phyloP scores from a whole-genome alignment of 2,797 vertebrate species.

The Sebastes oblongus region DNA sequence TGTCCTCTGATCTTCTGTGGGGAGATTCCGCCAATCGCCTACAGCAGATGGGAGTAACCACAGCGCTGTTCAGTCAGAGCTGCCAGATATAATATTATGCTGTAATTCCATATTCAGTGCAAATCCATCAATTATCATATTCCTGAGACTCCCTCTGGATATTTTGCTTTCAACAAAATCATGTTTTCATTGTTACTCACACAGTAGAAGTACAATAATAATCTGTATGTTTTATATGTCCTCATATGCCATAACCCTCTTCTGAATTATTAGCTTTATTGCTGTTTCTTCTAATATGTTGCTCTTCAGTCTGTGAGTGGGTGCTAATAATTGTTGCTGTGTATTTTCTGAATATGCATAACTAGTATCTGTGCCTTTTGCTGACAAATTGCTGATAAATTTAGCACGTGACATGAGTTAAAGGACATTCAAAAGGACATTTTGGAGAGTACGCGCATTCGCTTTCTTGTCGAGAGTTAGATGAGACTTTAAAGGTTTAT shows the following conservation, averaged over 20 bases:
- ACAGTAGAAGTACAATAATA: constrained; percentile 14
- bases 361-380: background rate
- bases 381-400: background rate
- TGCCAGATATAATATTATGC: constrained; percentile 63
- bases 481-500: background rate
- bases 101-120: constrained; percentile 51
- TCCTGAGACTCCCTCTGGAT: constrained; percentile 24
- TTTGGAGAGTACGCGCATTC: background rate
- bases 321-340: background rate
- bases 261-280: background rate
- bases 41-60: constrained; percentile 20
- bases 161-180: constrained; percentile 38
- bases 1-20: constrained; percentile 3
- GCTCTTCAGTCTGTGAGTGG: background rate
- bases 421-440: background rate
- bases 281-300: background rate
- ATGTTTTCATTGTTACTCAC: constrained; percentile 25
- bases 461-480: background rate
- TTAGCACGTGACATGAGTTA: background rate
- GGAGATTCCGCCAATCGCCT: constrained; percentile 8
- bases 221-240: background rate
- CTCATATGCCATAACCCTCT: background rate
- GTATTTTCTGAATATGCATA: background rate
- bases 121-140: constrained; percentile 54
- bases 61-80: constrained; percentile 4